Conservation (phyloP, 2,113 vertebrate species). For the Psammodynastes pulverulentus region DNA sequence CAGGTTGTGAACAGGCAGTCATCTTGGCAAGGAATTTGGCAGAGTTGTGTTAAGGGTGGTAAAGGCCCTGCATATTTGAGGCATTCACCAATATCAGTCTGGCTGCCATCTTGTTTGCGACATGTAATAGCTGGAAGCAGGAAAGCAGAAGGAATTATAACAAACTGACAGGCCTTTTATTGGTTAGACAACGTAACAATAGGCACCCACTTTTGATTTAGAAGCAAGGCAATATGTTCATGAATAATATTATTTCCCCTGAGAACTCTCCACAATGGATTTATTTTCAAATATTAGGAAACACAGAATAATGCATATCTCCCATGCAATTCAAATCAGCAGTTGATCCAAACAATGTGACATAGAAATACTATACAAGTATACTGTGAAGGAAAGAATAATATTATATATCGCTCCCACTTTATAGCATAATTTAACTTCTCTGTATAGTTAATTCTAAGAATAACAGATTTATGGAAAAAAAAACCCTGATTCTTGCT, state of each 20-base stretch:
- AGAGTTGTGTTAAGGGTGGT: slow-evolving; percentile 85
- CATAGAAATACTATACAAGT: slow-evolving; percentile 15
- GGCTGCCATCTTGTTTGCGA: slow-evolving; percentile 88
- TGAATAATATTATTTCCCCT: slow-evolving; percentile 22
- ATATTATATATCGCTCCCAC: neutral
- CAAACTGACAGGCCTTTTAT: neutral
- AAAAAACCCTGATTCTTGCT: neutral
- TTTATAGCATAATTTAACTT: slow-evolving; percentile 23
- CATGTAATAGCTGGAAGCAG: slow-evolving; percentile 88
- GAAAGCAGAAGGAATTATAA: slow-evolving; percentile 20
- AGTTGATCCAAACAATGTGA: slow-evolving; percentile 10
- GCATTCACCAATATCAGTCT: slow-evolving; percentile 84
- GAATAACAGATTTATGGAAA: neutral
- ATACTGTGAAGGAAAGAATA: neutral
- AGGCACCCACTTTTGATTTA: slow-evolving; percentile 14
- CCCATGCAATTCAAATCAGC: slow-evolving; percentile 30
- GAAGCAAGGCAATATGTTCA: neutral
- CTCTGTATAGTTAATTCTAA: neutral
- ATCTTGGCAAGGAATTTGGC: slow-evolving; percentile 93
- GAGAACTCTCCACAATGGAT: slow-evolving; percentile 17
- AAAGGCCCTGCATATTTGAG: slow-evolving; percentile 80
- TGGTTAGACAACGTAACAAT: slow-evolving; percentile 1
- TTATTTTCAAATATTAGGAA: slow-evolving; percentile 38
- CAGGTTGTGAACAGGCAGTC: slow-evolving; percentile 95
- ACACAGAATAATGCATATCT: neutral